Evolutionary conservation across 1,140 invertebrate genomes (phyloP), one percentile per base, ranked within the genome.

Genomic region (Watersipora subatra): DNA sequence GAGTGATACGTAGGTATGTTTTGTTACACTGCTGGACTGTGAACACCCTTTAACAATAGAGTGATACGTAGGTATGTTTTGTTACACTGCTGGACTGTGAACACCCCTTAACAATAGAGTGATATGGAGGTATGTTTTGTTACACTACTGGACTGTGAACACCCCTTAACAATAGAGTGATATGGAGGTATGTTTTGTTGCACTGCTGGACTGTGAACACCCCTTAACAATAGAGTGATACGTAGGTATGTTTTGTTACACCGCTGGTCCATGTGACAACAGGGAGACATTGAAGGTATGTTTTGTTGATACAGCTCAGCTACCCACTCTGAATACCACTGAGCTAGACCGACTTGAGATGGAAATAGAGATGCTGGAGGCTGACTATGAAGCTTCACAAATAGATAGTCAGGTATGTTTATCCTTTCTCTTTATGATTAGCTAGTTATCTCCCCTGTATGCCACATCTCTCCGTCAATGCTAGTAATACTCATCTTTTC

Each of bases 291-390:
- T 57, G 20, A 57, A 55, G 1, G 24, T 56, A 46, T 29, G 62
- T 67, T 64, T 63, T 25, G 24, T 68, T 68, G 63, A 61, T 64
- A 64, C 69, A 72, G 71, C 29, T 64, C 69, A 71, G 29, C 55
- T 76, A 22, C 72, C 73, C 19, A 69, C 71, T 70, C 69, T 76
- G 79, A 87, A 90, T 72, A 84, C 85, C 2, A 81, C 78, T 0
- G 84, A 86, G 61, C 79, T 93, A 66, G 85, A 89, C 68, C 80
- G 83, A 25, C 75, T 93, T 46, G 91, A 93, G 73, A 76, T 83
- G 69, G 86, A 89, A 69, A 79, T 97, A 1, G 78, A 81, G 28
- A 78, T 83, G 28, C 89, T 89, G 0, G 90, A 94, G 79, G 76
- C 83, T 25, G 87, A 88, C 64, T 83, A 94, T 1, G 81, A 81